phyloP scores from a whole-genome alignment of 2,888 invertebrate species.

The Ormyrus labotus region DNA sequence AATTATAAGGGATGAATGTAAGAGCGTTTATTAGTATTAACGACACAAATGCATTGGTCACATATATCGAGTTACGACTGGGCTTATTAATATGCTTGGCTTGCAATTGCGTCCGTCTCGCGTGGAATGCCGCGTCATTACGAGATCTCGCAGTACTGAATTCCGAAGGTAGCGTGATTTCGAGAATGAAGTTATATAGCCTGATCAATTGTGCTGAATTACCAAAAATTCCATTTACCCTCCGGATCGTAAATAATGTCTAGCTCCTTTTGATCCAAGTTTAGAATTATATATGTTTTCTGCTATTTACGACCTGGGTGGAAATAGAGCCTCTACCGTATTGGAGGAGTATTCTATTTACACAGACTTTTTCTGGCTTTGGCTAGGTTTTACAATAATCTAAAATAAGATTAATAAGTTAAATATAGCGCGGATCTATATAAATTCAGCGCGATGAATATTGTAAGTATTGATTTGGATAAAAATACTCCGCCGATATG shows the following conservation, averaged over 20 bases:
- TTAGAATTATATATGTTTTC: no score
- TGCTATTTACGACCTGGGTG: neutral
- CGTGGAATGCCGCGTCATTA: slow-evolving; percentile 57
- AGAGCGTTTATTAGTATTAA: no score
- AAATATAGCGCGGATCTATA: slow-evolving; percentile 16
- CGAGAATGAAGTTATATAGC: no score
- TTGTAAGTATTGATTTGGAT: slow-evolving; percentile 35
- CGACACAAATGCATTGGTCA: neutral
- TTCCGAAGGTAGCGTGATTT: slow-evolving; percentile 17
- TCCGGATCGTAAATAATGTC: neutral
- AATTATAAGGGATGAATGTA: no score
- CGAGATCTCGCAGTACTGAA: neutral
- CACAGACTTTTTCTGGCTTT: no score
- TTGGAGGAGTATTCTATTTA: no score
- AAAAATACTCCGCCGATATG: slow-evolving; percentile 23
- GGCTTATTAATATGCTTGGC: slow-evolving; percentile 58
- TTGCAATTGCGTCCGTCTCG: slow-evolving; percentile 59
- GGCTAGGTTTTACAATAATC: neutral
- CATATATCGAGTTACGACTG: neutral
- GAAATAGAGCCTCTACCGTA: neutral
- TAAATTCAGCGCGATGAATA: slow-evolving; percentile 7
- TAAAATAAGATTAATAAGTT: neutral
- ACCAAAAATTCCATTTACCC: neutral
- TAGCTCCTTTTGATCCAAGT: no score
- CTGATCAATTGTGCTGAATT: no score